Base-by-base conservation (phyloP, 2,113 vertebrate species). In the Zosterops japonicus region DNA sequence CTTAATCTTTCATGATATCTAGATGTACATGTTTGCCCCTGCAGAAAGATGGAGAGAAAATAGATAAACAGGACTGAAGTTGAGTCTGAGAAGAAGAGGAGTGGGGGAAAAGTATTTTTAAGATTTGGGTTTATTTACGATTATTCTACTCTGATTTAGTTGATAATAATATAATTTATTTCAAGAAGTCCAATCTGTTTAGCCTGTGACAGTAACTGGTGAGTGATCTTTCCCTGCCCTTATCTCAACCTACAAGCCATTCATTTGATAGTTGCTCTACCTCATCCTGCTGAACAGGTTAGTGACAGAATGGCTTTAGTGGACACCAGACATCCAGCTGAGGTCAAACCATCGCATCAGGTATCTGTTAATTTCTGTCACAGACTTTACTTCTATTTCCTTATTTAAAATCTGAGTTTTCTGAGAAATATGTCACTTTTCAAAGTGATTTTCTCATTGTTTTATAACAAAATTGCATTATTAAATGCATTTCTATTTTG, bases 191-290 rank as follows among this genome's bases (percentile, higher is more conserved):
- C 1, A 81, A 2, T 33, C 27, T 65, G 6, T 65, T 36, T 79
- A 19, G 3, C 25, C 36, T 50, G 22, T 44, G 59, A 50, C 36
- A 35, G 36, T 50, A 65, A 59, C 11, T 57, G 52, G 6, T 33
- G 33, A 72, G 7, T 33, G 27, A 50, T 33, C 9, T 27, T 46
- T 56, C 16, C 31, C 31, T 71, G 49, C 7, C 13, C 21, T 80
- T 64, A 42, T 56, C 25, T 65, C 18, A 65, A 19, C 22, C 3
- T 27, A 50, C 0, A 0, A 57, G 23, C 9, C 6, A 50, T 50
- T 65, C 0, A 1, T 67, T 50, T 76, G 21, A 25, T 23, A 28
- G 18, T 39, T 81, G 64, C 21, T 31, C 20, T 59, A 14, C 23
- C 23, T 52, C 23, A 52, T 24, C 12, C 15, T 81, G 7, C 36